Conservation (phyloP, 2,113 vertebrate genomes). For the Phodopus roborovskii region DNA sequence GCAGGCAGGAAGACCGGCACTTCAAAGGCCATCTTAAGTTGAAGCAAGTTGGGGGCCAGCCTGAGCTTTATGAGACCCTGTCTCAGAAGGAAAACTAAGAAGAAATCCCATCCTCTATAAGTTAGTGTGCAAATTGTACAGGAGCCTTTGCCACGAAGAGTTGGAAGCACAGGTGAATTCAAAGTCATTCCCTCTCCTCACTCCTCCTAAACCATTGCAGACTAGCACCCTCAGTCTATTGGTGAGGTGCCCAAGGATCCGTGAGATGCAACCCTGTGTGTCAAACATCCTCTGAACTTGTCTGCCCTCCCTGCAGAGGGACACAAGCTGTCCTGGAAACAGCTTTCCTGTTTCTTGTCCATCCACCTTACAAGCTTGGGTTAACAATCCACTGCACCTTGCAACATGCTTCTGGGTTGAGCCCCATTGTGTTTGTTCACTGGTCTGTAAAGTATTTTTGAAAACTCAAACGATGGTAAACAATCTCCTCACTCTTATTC, state of each 20-base stretch:
- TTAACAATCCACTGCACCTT: background rate
- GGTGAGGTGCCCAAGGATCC: background rate
- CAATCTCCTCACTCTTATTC: slow-evolving; percentile 2
- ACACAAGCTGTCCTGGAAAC: background rate
- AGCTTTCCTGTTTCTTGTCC: background rate
- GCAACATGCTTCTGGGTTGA: background rate
- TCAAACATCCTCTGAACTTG: background rate
- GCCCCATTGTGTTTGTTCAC: slow-evolving; percentile 74
- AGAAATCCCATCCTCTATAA: background rate
- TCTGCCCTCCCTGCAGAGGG: background rate
- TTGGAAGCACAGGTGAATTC: background rate
- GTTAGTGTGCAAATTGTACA: background rate
- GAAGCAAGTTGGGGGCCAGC: background rate
- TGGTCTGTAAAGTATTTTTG: slow-evolving; percentile 6
- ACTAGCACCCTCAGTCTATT: background rate
- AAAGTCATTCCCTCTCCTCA: background rate
- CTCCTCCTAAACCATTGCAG: background rate
- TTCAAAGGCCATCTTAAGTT: background rate
- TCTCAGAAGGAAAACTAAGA: background rate
- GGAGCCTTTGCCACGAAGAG: background rate
- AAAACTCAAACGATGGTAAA: slow-evolving; percentile 43
- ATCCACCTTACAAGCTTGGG: background rate
- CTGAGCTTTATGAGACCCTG: background rate
- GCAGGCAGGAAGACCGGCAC: background rate
- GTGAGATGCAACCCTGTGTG: background rate